phyloP scores from a whole-genome alignment of 2,797 vertebrate species.

The Anomalospiza imberbis region DNA sequence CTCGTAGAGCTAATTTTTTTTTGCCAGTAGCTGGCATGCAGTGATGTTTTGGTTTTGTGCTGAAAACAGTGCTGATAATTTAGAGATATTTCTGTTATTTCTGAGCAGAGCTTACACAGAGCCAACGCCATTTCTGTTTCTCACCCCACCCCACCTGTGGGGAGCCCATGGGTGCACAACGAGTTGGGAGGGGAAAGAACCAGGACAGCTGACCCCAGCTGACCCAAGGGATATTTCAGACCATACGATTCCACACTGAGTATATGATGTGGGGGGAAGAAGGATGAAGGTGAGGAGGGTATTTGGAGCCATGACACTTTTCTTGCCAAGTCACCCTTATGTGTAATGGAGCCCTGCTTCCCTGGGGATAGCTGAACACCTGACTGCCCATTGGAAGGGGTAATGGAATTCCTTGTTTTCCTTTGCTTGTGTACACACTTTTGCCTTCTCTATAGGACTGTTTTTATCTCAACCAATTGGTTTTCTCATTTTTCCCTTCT shows the following conservation, averaged over 20 bases:
- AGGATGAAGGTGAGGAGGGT: fast-evolving
- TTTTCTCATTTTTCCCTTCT: neutral
- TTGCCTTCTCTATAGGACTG: neutral
- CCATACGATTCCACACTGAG: neutral
- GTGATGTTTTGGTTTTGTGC: neutral
- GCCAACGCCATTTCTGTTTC: fast-evolving
- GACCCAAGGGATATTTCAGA: too few species aligned
- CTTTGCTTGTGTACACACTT: neutral
- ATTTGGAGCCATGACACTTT: neutral
- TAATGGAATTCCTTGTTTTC: neutral
- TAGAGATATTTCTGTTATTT: neutral
- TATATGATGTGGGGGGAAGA: too few species aligned
- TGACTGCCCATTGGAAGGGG: neutral
- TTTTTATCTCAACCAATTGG: neutral
- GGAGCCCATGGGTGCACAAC: fast-evolving
- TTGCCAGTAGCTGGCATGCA: neutral
- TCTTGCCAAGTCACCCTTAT: neutral
- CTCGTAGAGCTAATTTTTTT: neutral
- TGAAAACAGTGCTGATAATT: neutral
- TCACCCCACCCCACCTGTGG: neutral
- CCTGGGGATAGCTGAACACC: neutral
- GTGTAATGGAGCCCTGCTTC: neutral
- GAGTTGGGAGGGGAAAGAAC: neutral
- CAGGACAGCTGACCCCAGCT: neutral
- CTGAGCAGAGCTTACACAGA: neutral